Base-by-base conservation (phyloP, 2,113 vertebrate species). In the Osmerus mordax region DNA sequence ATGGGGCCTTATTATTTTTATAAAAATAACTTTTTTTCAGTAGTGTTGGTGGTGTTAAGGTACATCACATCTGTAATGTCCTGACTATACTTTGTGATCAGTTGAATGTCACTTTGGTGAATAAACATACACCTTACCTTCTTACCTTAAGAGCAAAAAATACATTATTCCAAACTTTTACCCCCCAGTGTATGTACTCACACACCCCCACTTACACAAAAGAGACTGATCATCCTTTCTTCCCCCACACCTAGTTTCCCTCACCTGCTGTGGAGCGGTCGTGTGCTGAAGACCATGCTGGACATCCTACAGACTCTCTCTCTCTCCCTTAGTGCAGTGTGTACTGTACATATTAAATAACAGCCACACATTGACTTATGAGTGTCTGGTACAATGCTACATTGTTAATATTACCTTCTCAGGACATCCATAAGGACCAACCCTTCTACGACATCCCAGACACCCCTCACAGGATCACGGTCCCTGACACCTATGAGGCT, bases 361-460 rank as follows among this genome's bases (percentile, higher is more conserved):
- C 32, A 36, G 3, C 41, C 66, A 23, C 19, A 21, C 51, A 67
- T 67, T 25, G 25, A 8, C 14, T 41, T 19, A 29, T 70, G 36
- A 60, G 13, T 69, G 6, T 14, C 1, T 55, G 16, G 25, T 51
- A 8, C 53, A 36, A 23, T 52, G n/a, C 41, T 25, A 32, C 56
- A 29, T 41, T 53, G 16, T 47, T 47, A 47, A 47, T 47, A 47
- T 47, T 47, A 11, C 41, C 41, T 72, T 89, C 75, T 61, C 79
- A 99, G 97, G 97, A 99, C 67, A 98, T 99, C 82, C 97, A 99
- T 77, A 99, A 99, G 89, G 97, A 99, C 87, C 97, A 96, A 74
- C 97, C 97, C 0, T 97, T 95, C 78, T 99, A 99, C n/a, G 94
- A 97, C 91, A 98, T 99, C 83, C 96, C 95, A 1, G 97, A 99